A percentile compares a stretch with the other conserved stretches of the same genome.
Evolutionary conservation across 2,888 invertebrate species (phyloP).

Genomic region (Unio pictorum): DNA sequence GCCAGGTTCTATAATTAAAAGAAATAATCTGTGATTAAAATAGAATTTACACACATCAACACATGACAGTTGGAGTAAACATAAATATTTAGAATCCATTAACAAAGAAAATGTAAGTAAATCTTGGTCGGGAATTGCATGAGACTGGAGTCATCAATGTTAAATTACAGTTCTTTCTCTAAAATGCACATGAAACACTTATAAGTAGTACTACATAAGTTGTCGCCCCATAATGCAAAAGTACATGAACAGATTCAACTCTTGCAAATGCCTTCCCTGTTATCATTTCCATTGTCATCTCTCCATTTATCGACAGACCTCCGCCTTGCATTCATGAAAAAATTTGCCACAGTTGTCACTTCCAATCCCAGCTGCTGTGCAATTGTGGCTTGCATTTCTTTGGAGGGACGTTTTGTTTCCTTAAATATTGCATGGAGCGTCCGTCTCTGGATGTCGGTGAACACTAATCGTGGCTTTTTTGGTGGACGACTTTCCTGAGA

Average conservation of each 20-base stretch:
- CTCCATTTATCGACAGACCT: slow-evolving; percentile 94
- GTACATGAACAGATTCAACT: slow-evolving; percentile 24
- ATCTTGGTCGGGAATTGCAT: too few species aligned
- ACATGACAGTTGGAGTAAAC: too few species aligned
- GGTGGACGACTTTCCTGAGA: slow-evolving; percentile 78
- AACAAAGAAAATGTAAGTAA: too few species aligned
- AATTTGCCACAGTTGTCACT: slow-evolving; percentile 98
- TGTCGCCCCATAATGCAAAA: too few species aligned
- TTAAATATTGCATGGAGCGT: slow-evolving; percentile 99
- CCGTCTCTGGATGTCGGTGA: slow-evolving; percentile 99
- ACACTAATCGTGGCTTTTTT: slow-evolving; percentile 99
- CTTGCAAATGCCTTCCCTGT: slow-evolving; percentile 58
- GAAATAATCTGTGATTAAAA: too few species aligned
- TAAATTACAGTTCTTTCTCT: too few species aligned
- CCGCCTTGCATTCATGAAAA: slow-evolving; percentile 99
- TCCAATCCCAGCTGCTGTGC: slow-evolving; percentile 96
- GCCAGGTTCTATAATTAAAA: too few species aligned
- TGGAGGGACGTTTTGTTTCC: slow-evolving; percentile 99
- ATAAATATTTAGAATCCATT: too few species aligned
- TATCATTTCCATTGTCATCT: slow-evolving; percentile 82
- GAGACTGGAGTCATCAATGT: too few species aligned
- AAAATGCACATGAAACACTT: too few species aligned
- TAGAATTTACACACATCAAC: too few species aligned
- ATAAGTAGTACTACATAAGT: too few species aligned
- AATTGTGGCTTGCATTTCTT: slow-evolving; percentile 99